These are phyloP conservation scores for Carlito syrichta DNA, from an alignment of 2,113 vertebrate species.

Conservation along the genomic window DNA sequence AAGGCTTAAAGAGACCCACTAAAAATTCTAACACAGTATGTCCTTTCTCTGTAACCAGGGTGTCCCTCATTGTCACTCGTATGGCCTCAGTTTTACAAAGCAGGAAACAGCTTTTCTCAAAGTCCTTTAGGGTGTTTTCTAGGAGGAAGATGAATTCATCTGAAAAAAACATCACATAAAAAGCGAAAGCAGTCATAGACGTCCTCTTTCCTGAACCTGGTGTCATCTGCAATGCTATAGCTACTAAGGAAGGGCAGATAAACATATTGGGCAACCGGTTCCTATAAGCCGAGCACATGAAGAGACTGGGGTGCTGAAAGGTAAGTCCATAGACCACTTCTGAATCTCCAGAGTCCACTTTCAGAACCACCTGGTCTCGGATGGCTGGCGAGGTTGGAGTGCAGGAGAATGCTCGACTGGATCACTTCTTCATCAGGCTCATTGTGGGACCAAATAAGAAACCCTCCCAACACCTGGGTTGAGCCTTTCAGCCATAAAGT, in stretches of 20 bases:
- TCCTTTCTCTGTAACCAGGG: background rate
- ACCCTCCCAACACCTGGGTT: background rate
- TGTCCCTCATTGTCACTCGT: too few species aligned
- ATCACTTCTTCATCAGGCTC: constrained; percentile 84
- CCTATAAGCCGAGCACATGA: constrained; percentile 91
- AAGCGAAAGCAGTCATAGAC: background rate
- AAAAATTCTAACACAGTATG: background rate
- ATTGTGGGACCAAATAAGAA: constrained; percentile 33
- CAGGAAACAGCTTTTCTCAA: background rate
- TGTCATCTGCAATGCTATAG: constrained; percentile 81
- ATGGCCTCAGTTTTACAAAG: background rate
- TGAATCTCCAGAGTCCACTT: constrained; percentile 34
- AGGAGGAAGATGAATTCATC: background rate
- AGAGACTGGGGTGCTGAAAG: constrained; percentile 82
- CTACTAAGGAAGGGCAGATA: constrained; percentile 87
- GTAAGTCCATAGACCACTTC: constrained; percentile 79
- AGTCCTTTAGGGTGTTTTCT: background rate
- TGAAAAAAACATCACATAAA: background rate
- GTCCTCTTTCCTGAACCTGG: constrained; percentile 78
- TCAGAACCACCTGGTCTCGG: constrained; percentile 73
- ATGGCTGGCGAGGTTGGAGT: background rate
- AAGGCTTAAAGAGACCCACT: background rate
- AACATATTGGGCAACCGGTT: constrained; percentile 91
- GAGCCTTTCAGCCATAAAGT: background rate
- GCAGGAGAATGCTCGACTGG: constrained; percentile 83